These are phyloP conservation scores for Lycaena phlaeas DNA, from an alignment of 2,888 invertebrate species.

Conservation along the genomic window DNA sequence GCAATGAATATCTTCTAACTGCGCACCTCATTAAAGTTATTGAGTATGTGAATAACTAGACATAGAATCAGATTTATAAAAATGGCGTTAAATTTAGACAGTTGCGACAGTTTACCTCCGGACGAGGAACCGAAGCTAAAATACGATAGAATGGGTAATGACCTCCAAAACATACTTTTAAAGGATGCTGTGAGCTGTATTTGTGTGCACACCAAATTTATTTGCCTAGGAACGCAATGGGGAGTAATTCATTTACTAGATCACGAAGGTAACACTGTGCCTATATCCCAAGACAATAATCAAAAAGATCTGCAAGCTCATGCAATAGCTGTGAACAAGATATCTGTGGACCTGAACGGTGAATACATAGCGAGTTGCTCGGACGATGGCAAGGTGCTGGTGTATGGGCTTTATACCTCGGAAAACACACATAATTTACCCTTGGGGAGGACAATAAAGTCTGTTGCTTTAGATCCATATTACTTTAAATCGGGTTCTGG, in stretches of 20 bases:
- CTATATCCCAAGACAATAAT: conserved; percentile 69
- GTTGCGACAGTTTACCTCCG: conserved; percentile 54
- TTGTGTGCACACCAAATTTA: conserved; percentile 94
- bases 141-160: conserved; percentile 91
- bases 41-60: conserved; percentile 2
- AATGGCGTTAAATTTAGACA: conserved; percentile 59
- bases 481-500: conserved; percentile 83
- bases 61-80: no score
- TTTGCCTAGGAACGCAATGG: conserved; percentile 94
- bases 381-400: conserved; percentile 89
- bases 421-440: conserved; percentile 87
- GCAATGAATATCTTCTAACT: neutral
- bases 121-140: conserved; percentile 89
- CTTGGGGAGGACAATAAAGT: conserved; percentile 87
- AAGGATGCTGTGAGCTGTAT: conserved; percentile 91
- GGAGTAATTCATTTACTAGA: conserved; percentile 92
- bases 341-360: conserved; percentile 94
- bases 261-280: conserved; percentile 88
- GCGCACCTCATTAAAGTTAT: neutral
- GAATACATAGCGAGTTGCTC: conserved; percentile 95
- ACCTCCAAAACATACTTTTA: conserved; percentile 86
- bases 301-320: conserved; percentile 84
- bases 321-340: conserved; percentile 92
- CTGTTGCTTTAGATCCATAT: conserved; percentile 88
- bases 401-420: conserved; percentile 88